Percentiles rank a stretch among this genome's conserved stretches.
Evolutionary conservation across 1,140 invertebrate species (phyloP).

Genomic region (Tribolium castaneum): DNA sequence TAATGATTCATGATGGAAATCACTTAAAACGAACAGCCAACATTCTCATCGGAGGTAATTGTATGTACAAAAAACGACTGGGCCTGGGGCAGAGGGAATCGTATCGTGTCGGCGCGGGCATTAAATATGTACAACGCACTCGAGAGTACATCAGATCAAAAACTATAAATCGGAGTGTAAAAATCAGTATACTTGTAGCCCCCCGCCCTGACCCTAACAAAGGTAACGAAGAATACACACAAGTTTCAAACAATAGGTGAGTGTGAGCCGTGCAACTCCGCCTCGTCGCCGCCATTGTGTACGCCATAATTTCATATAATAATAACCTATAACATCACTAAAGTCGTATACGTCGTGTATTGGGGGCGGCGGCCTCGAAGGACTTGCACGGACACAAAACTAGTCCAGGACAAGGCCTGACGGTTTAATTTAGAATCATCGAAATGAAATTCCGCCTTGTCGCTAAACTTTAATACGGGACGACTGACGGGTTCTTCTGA

Average conservation of each 20-base stretch:
- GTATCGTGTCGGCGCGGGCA: slow-evolving; percentile 52
- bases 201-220: slow-evolving; percentile 53
- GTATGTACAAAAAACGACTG: slow-evolving; percentile 59
- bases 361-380: slow-evolving; percentile 12
- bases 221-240: slow-evolving; percentile 56
- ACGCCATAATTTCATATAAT: slow-evolving; percentile 56
- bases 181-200: slow-evolving; percentile 55
- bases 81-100: slow-evolving; percentile 52
- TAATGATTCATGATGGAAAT: slow-evolving; percentile 65
- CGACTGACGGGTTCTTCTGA: not conserved
- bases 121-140: slow-evolving; percentile 58
- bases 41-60: slow-evolving; percentile 62
- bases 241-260: slow-evolving; percentile 40
- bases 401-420: slow-evolving; percentile 20
- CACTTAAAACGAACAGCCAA: slow-evolving; percentile 66
- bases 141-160: slow-evolving; percentile 57
- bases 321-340: slow-evolving; percentile 61
- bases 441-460: slow-evolving; percentile 26
- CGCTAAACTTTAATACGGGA: not conserved
- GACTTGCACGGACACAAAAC: not conserved
- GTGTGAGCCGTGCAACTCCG: slow-evolving; percentile 36
- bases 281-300: slow-evolving; percentile 45
- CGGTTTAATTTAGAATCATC: slow-evolving; percentile 16
- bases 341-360: slow-evolving; percentile 59
- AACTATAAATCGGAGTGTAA: slow-evolving; percentile 56